Conservation (phyloP, 2,797 vertebrate species). For the Perdix hodgsoniae region DNA sequence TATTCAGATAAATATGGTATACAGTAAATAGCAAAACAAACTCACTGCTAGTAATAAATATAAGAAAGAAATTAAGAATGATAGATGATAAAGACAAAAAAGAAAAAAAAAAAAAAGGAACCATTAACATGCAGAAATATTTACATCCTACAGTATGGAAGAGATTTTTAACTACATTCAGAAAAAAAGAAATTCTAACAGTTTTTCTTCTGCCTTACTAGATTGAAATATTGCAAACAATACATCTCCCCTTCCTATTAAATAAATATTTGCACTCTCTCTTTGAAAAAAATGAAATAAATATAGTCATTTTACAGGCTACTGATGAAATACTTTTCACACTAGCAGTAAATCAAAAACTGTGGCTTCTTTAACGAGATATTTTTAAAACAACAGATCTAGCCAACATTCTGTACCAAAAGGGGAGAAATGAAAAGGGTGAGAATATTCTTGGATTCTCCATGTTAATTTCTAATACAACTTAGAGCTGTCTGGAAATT, state of each 20-base stretch:
- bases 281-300: not conserved
- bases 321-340: constrained; percentile 1
- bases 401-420: not conserved
- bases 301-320: not conserved
- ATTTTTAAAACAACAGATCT: not conserved
- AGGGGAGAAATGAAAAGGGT: not conserved
- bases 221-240: constrained; percentile 33
- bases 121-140: not conserved
- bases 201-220: not conserved
- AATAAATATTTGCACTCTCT: constrained; percentile 14
- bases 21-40: not conserved
- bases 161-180: not conserved
- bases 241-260: not conserved
- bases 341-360: not conserved
- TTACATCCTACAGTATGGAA: not conserved
- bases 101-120: no score
- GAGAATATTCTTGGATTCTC: not conserved
- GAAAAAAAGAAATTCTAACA: not conserved
- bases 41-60: not conserved
- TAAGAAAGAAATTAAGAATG: not conserved
- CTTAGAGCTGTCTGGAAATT: not conserved
- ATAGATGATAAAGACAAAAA: not conserved
- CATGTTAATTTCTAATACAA: not conserved
- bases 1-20: not conserved
- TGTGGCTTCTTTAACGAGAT: not conserved